A percentile compares a stretch with the other conserved stretches of the same genome.
Evolutionary conservation across 2,888 invertebrate genomes (phyloP).

Genomic region (Philonicus albiceps): DNA sequence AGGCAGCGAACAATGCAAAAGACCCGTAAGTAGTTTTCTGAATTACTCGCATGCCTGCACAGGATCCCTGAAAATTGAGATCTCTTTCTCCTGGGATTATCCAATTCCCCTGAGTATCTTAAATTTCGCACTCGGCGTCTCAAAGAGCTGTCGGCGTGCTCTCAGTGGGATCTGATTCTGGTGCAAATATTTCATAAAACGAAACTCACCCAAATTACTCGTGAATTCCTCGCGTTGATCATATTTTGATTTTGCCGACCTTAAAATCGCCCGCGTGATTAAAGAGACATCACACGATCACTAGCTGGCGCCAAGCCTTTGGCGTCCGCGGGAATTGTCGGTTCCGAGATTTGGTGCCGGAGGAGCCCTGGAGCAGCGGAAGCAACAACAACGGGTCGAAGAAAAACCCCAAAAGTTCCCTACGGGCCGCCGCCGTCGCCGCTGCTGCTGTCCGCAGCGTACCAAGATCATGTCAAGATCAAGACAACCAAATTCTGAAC

Average conservation of each 20-base stretch:
- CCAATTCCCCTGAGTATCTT: constrained; percentile 15
- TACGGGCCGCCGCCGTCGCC: not conserved
- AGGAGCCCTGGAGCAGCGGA: not conserved
- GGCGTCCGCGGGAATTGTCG: constrained; percentile 25
- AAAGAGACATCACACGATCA: constrained; percentile 20
- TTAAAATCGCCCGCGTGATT: not conserved
- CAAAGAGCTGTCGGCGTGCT: not conserved
- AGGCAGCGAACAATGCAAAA: not conserved
- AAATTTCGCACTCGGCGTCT: not conserved
- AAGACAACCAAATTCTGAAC: constrained; percentile 41
- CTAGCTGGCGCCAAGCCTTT: constrained; percentile 27
- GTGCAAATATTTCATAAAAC: not conserved
- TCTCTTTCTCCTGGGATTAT: constrained; percentile 21
- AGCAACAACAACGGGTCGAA: constrained; percentile 8
- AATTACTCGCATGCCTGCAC: constrained; percentile 14
- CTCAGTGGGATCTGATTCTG: not conserved
- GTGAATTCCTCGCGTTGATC: not conserved
- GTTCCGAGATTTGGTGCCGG: not conserved
- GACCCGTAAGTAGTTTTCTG: not conserved
- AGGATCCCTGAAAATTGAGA: constrained; percentile 30
- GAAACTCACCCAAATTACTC: not conserved
- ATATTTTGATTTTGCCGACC: not conserved
- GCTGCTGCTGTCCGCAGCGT: not conserved
- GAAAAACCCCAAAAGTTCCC: constrained; percentile 2
- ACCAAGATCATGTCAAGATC: constrained; percentile 43